Evolutionary conservation across 2,113 vertebrate species (phyloP).

Genomic region (Takifugu flavidus): DNA sequence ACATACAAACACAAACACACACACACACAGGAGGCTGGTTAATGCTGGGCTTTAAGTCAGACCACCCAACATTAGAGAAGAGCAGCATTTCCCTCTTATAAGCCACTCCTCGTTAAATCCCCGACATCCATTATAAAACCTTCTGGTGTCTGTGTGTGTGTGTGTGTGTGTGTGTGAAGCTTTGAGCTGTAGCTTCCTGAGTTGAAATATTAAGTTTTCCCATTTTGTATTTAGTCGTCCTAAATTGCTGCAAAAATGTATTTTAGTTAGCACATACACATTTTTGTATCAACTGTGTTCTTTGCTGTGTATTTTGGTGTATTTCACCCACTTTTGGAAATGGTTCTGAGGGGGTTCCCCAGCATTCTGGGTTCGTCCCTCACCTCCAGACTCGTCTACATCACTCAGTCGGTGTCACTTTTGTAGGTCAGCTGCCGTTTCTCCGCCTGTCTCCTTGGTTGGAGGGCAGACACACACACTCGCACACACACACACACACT

Average conservation of each 20-base stretch:
- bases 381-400: conserved; percentile 35
- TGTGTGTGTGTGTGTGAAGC: not conserved
- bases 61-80: conserved; percentile 62
- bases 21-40: conserved; percentile 22
- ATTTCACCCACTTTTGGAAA: conserved; percentile 27
- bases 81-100: conserved; percentile 27
- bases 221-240: conserved; percentile 6
- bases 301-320: conserved; percentile 24
- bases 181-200: conserved; percentile 1
- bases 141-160: not conserved
- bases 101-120: conserved; percentile 46
- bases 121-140: conserved; percentile 27
- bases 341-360: conserved; percentile 45
- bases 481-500: conserved; percentile 21
- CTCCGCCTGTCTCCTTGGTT: conserved; percentile 65
- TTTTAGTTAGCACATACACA: no score
- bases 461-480: conserved; percentile 33
- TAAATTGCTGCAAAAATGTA: no score
- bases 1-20: conserved; percentile 12
- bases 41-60: conserved; percentile 31
- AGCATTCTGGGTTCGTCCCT: conserved; percentile 20
- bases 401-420: conserved; percentile 57
- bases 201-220: conserved; percentile 23
- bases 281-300: not conserved
- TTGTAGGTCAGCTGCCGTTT: conserved; percentile 66